Base-by-base conservation (phyloP, 2,888 invertebrate species). In the Drosophila monieri region DNA sequence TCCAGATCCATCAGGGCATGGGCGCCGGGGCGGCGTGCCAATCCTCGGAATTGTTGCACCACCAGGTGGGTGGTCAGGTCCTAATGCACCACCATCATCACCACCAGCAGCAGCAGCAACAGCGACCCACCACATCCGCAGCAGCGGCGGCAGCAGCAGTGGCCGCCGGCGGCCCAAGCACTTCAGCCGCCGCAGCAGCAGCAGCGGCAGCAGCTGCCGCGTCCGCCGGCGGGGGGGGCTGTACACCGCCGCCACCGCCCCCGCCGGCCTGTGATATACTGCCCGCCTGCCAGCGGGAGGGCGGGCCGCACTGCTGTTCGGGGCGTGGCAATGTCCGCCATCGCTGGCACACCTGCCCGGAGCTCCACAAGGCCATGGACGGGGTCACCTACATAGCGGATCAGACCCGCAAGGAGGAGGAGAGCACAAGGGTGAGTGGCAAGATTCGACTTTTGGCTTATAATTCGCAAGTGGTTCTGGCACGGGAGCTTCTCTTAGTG, bases 341-440 rank as follows among this genome's bases (percentile, higher is more conserved):
- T 80, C 94, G 96, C 85, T 97, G 97, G 97, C 96, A 96, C 91
- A 95, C 95, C 91, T 97, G 97, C 92, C 97, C 97, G 43, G 97
- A 97, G 92, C 94, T 97, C 78, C 96, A 96, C 92, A 97, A 97
- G 92, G 97, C 97, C 86, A 97, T 97, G 91, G 97, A 97, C 91
- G 97, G 97, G 76, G 97, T 97, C 78, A 94, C 96, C 89, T 97
- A 97, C 91, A 97, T 97, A 89, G 97, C 97, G 52, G 97, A 97
- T 92, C 97, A 97, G 92, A 97, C 97, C 61, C 95, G 96, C 89
- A 94, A 97, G 89, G 97, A 97, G 92, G 97, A 97, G 92, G 97
- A 97, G 91, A 96, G 97, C 65, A 97, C 96, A 57, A 94, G 96
- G 94, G 97, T 97, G 91, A 93, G 93, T 92, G 48, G n/a, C 21